Evolutionary conservation across 1,140 invertebrate species (phyloP).

Genomic region (Sinella curviseta): DNA sequence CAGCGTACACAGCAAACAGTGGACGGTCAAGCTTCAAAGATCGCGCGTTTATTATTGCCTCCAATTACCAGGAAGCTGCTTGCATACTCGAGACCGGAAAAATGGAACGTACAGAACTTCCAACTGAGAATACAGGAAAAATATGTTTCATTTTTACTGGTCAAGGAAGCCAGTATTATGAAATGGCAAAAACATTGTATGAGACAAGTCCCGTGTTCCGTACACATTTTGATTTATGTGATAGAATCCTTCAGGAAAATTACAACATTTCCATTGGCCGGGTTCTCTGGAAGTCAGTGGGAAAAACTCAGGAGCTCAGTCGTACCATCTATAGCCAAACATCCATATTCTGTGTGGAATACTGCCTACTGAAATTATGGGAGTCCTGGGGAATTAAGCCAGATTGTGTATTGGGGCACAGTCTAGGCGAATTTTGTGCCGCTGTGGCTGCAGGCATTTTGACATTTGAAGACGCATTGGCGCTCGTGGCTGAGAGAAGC

Average conservation of each 20-base stretch:
- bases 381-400: constrained; percentile 34
- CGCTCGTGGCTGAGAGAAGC: constrained; percentile 20
- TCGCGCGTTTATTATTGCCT: constrained; percentile 26
- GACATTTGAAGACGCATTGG: constrained; percentile 31
- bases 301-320: not conserved
- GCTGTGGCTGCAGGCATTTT: constrained; percentile 34
- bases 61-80: not conserved
- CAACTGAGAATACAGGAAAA: not conserved
- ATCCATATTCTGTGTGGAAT: constrained; percentile 39
- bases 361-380: constrained; percentile 33
- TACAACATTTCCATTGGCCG: not conserved
- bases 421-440: constrained; percentile 39
- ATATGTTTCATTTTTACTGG: constrained; percentile 39
- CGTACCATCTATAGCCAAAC: constrained; percentile 39
- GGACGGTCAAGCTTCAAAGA: constrained; percentile 30
- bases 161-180: constrained; percentile 40
- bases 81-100: not conserved
- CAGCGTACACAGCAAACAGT: constrained; percentile 33
- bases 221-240: constrained; percentile 24
- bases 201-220: constrained; percentile 26
- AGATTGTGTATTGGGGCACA: constrained; percentile 36
- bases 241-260: not conserved
- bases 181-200: constrained; percentile 36
- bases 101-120: constrained; percentile 26
- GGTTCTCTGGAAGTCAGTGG: not conserved